Conservation (phyloP, 2,888 invertebrate genomes). For the Plebejus melissa region DNA sequence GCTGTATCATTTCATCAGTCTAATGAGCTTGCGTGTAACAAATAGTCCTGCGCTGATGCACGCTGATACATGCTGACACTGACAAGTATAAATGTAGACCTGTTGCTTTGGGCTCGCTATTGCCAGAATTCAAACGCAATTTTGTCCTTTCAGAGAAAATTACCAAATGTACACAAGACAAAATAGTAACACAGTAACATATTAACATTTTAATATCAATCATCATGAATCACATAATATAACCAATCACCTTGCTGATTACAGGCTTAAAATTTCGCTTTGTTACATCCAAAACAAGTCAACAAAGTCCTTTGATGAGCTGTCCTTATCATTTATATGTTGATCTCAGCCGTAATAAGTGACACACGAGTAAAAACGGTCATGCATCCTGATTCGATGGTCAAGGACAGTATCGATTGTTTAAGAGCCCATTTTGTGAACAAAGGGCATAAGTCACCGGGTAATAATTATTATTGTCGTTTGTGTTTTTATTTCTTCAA, state of each 20-base stretch:
- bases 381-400: neutral
- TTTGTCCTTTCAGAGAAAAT: neutral
- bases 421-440: neutral
- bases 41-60: neutral
- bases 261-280: neutral
- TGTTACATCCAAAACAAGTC: neutral
- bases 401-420: constrained; percentile 16
- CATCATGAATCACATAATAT: no score
- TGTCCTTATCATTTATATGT: neutral
- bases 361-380: constrained; percentile 2
- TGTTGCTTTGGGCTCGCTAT: constrained; percentile 4
- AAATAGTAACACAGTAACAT: no score
- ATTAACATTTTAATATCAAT: no score
- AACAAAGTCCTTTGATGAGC: neutral
- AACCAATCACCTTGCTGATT: neutral
- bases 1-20: constrained; percentile 18
- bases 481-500: neutral
- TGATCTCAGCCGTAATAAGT: neutral
- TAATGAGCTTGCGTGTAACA: constrained; percentile 3
- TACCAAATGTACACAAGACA: neutral
- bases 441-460: neutral
- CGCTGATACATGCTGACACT: constrained; percentile 9
- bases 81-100: constrained; percentile 3
- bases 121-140: neutral
- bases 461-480: neutral